phyloP scores from a whole-genome alignment of 2,888 invertebrate species.

The Miltochrista miniata region DNA sequence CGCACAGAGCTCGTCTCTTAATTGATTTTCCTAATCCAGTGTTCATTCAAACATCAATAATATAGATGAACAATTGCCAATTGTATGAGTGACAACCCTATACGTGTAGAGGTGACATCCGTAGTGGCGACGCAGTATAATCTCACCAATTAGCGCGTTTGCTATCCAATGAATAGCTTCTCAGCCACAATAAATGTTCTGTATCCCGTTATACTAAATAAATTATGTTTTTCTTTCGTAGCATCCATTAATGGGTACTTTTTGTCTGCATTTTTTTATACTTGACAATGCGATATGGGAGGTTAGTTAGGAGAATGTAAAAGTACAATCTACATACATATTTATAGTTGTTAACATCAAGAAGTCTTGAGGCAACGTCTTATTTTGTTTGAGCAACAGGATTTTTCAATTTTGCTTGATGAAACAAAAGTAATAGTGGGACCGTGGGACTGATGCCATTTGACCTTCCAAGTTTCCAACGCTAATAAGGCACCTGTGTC shows the following conservation, averaged over 20 bases:
- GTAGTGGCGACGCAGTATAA: conserved; percentile 40
- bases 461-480: no score
- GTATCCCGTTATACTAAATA: conserved; percentile 33
- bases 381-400: no score
- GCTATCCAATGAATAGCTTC: conserved; percentile 56
- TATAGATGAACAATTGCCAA: conserved; percentile 9
- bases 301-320: no score
- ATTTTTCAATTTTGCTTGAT: no score
- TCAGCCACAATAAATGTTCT: conserved; percentile 26
- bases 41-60: background rate
- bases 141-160: conserved; percentile 58
- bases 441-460: no score
- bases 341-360: no score
- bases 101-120: conserved; percentile 28
- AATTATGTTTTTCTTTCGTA: conserved; percentile 24
- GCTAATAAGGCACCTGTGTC: no score
- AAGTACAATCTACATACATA: no score
- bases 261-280: background rate
- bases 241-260: background rate
- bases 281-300: no score
- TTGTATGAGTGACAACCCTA: conserved; percentile 27
- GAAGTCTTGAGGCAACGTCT: no score
- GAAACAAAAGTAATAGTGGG: no score
- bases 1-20: background rate
- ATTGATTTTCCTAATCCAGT: background rate